Conservation (phyloP, 2,888 invertebrate species). For the Drosophila neotestacea region DNA sequence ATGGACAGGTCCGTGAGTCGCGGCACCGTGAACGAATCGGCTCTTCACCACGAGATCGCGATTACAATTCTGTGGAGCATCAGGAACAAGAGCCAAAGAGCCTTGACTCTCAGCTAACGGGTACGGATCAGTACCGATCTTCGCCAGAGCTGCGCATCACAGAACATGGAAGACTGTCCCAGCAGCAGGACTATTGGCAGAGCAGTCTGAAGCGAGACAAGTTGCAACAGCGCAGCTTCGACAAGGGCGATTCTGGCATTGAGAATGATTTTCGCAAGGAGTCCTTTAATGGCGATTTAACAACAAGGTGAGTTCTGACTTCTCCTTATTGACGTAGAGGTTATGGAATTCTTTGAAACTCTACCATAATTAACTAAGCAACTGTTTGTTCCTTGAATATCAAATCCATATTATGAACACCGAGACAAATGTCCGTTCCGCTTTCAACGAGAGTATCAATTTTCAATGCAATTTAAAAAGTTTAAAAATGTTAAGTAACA, state of each 20-base stretch:
- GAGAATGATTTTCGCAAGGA: slow-evolving; percentile 92
- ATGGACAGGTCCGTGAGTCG: slow-evolving; percentile 85
- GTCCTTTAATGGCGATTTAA: slow-evolving; percentile 87
- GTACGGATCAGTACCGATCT: slow-evolving; percentile 86
- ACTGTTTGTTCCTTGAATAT: no score
- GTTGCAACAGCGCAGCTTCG: slow-evolving; percentile 85
- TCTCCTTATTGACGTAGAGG: no score
- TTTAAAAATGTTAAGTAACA: no score
- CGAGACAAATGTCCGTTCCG: no score
- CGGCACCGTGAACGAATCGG: slow-evolving; percentile 85
- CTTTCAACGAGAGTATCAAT: no score
- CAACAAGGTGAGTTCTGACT: slow-evolving; percentile 74
- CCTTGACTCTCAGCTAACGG: slow-evolving; percentile 87
- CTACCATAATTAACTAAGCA: no score
- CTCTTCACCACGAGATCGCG: slow-evolving; percentile 46
- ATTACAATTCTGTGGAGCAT: slow-evolving; percentile 58
- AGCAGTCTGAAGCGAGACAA: slow-evolving; percentile 87
- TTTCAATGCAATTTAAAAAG: no score
- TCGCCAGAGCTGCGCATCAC: slow-evolving; percentile 87
- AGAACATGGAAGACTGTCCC: slow-evolving; percentile 62
- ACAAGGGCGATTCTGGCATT: slow-evolving; percentile 90
- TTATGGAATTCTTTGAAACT: no score
- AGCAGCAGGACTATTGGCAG: slow-evolving; percentile 87
- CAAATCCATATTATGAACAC: no score
- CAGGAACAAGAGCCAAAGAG: slow-evolving; percentile 88